Percentiles rank a stretch among this genome's conserved stretches.
Evolutionary conservation across 2,888 invertebrate species (phyloP).

Genomic region (Antheraea assamensis): DNA sequence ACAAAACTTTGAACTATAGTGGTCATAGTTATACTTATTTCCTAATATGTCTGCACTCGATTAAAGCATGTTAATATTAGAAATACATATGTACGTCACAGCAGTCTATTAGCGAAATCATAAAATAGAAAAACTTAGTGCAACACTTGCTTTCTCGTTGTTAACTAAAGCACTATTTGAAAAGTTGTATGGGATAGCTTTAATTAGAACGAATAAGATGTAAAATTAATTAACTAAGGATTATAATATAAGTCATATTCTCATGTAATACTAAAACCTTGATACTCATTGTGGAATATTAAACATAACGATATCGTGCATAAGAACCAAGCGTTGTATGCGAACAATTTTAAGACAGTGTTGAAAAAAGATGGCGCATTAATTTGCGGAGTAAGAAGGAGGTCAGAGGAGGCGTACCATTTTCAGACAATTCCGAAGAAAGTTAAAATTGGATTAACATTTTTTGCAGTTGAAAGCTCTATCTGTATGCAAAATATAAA

Average conservation of each 20-base stretch:
- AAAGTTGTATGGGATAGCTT: constrained; percentile 81
- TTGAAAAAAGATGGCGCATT: neutral
- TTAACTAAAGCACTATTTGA: constrained; percentile 68
- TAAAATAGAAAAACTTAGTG: constrained; percentile 26
- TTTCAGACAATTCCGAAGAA: too few species aligned
- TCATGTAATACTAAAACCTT: neutral
- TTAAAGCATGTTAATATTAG: constrained; percentile 16
- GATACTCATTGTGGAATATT: neutral
- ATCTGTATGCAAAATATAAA: too few species aligned
- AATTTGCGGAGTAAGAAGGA: neutral
- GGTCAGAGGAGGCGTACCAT: too few species aligned
- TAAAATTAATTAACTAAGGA: constrained; percentile 56
- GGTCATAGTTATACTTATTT: constrained; percentile 17
- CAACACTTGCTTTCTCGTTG: constrained; percentile 59
- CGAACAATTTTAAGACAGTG: neutral
- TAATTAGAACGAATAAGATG: constrained; percentile 71
- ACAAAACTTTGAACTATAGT: neutral
- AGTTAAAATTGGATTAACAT: too few species aligned
- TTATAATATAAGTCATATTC: constrained; percentile 37
- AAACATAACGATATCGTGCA: neutral
- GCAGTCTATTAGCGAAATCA: constrained; percentile 12
- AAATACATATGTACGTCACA: constrained; percentile 14
- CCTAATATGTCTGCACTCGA: neutral
- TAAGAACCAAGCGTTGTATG: neutral
- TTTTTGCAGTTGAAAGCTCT: too few species aligned